phyloP scores from a whole-genome alignment of 2,113 vertebrate genomes.

The Gasterosteus aculeatus region DNA sequence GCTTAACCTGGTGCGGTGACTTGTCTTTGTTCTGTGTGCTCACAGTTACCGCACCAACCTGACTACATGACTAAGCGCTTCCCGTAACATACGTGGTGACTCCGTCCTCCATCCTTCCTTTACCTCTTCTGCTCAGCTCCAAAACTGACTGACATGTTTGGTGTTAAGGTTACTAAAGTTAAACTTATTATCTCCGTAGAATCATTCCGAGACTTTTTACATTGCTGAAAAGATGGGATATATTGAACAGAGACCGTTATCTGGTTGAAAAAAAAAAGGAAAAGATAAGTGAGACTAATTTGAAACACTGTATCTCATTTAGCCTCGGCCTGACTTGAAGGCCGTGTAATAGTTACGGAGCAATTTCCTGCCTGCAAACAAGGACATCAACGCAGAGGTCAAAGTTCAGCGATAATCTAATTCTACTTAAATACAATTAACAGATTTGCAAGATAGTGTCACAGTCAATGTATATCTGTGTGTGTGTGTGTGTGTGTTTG shows the following conservation, averaged over 20 bases:
- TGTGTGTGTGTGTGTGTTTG: neutral
- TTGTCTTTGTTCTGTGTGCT: slow-evolving; percentile 45
- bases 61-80: slow-evolving; percentile 41
- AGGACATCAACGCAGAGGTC: slow-evolving; percentile 31
- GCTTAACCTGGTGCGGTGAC: slow-evolving; percentile 37
- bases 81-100: slow-evolving; percentile 12
- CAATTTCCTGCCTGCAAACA: slow-evolving; percentile 59
- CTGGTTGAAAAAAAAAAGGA: neutral
- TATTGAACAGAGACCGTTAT: slow-evolving; percentile 14
- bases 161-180: neutral
- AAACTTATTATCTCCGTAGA: slow-evolving; percentile 1
- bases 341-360: slow-evolving; percentile 49
- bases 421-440: slow-evolving; percentile 57
- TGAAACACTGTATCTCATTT: slow-evolving; percentile 61
- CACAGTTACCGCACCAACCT: slow-evolving; percentile 32
- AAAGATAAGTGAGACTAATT: slow-evolving; percentile 49
- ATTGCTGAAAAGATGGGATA: slow-evolving; percentile 1
- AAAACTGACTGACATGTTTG: slow-evolving; percentile 18
- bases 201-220: slow-evolving; percentile 1
- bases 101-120: neutral
- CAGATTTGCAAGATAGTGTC: slow-evolving; percentile 61
- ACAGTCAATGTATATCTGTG: slow-evolving; percentile 10
- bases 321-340: slow-evolving; percentile 34
- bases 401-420: slow-evolving; percentile 61
- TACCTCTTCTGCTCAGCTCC: neutral